phyloP scores from a whole-genome alignment of 2,797 vertebrate species.

The Trachops cirrhosus region DNA sequence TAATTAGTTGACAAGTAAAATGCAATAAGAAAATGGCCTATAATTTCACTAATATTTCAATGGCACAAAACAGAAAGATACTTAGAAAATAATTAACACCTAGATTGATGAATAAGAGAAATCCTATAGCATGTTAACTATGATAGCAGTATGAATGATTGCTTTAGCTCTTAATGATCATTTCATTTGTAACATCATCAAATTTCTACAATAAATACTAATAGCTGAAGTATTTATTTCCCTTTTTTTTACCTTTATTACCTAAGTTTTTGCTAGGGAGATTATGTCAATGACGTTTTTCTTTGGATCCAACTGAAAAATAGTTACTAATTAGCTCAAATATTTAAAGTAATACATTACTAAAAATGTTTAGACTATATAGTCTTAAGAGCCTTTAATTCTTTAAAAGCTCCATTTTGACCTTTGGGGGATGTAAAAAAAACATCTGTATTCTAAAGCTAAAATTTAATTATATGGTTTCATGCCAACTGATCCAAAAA shows the following conservation, averaged over 20 bases:
- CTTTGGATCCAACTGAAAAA: constrained; percentile 47
- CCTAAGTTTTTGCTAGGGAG: constrained; percentile 51
- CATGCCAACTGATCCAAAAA: constrained; percentile 44
- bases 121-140: constrained; percentile 46
- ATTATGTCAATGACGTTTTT: constrained; percentile 54
- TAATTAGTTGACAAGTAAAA: constrained; percentile 52
- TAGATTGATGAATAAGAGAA: constrained; percentile 40
- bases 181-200: constrained; percentile 51
- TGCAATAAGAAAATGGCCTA: constrained; percentile 37
- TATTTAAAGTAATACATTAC: constrained; percentile 69
- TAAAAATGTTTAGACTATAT: constrained; percentile 53
- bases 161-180: constrained; percentile 42
- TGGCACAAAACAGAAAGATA: constrained; percentile 54
- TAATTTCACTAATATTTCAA: constrained; percentile 51
- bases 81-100: constrained; percentile 48
- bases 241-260: constrained; percentile 47
- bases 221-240: constrained; percentile 38
- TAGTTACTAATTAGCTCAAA: constrained; percentile 45
- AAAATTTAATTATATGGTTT: constrained; percentile 55
- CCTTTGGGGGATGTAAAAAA: constrained; percentile 51
- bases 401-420: constrained; percentile 53
- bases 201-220: constrained; percentile 57
- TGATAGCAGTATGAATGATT: constrained; percentile 47
- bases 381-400: constrained; percentile 41
- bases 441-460: constrained; percentile 49